These are phyloP conservation scores for Cyphomyrus discorhynchus DNA, from an alignment of 2,113 vertebrate species.

Conservation along the genomic window DNA sequence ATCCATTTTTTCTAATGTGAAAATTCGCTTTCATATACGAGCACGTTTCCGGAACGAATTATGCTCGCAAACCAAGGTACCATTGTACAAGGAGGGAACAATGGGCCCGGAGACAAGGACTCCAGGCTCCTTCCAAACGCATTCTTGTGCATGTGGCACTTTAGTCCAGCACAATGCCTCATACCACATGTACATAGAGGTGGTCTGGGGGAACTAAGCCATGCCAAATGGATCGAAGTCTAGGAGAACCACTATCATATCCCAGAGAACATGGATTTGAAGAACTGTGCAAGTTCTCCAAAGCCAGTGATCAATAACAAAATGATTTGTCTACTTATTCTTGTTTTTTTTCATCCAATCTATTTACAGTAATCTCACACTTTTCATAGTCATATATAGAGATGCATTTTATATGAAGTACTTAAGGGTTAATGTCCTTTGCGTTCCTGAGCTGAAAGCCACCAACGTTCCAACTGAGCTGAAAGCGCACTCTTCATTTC, in stretches of 20 bases:
- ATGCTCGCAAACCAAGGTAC: too few relatives aligned
- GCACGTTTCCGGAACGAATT: too few relatives aligned
- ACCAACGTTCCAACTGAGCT: background rate
- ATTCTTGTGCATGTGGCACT: too few relatives aligned
- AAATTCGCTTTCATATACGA: too few relatives aligned
- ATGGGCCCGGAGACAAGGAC: too few relatives aligned
- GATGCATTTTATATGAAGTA: background rate
- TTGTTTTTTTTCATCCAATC: background rate
- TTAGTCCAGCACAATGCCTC: too few relatives aligned
- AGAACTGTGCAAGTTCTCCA: background rate
- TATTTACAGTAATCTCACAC: background rate
- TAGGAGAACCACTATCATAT: background rate
- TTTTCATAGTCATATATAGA: background rate
- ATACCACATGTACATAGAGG: too few relatives aligned
- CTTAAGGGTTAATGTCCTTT: background rate
- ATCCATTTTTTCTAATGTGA: too few relatives aligned
- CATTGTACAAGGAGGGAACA: too few relatives aligned
- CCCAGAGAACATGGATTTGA: background rate
- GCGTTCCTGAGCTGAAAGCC: background rate
- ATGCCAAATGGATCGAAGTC: background rate
- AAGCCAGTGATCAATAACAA: background rate
- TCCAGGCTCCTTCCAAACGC: too few relatives aligned
- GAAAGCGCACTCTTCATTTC: background rate
- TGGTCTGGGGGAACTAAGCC: background rate
- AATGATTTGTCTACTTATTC: background rate